These are phyloP conservation scores for Eupithecia exiguata DNA, from an alignment of 2,888 invertebrate genomes.

Conservation along the genomic window DNA sequence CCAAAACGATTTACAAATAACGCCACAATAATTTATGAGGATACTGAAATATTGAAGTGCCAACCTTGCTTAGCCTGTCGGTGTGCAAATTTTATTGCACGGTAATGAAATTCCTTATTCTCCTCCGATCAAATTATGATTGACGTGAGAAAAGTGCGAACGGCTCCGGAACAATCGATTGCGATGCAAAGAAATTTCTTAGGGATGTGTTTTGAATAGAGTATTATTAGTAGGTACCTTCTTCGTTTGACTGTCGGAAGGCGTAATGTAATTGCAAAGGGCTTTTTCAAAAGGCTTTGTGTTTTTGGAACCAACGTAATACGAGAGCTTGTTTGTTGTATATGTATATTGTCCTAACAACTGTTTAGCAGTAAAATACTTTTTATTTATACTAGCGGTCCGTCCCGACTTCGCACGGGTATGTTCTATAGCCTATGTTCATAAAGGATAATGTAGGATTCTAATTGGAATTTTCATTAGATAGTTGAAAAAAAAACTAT, in stretches of 20 bases:
- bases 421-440: too few relatives aligned
- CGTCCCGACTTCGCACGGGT: too few relatives aligned
- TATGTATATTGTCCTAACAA: too few relatives aligned
- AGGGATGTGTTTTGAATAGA: constrained; percentile 31
- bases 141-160: constrained; percentile 4
- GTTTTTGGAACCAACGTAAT: not conserved
- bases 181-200: constrained; percentile 18
- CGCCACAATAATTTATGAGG: not conserved
- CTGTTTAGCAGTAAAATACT: too few relatives aligned
- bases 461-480: too few relatives aligned
- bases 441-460: too few relatives aligned
- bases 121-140: constrained; percentile 4
- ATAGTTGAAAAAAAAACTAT: too few relatives aligned
- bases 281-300: not conserved
- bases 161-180: constrained; percentile 15
- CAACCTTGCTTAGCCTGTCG: not conserved
- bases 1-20: not conserved
- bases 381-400: too few relatives aligned
- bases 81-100: not conserved
- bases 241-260: constrained; percentile 3
- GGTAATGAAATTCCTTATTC: not conserved
- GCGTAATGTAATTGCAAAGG: constrained; percentile 17
- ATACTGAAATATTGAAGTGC: not conserved
- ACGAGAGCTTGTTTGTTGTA: too few relatives aligned
- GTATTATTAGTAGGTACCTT: constrained; percentile 10